Conservation (phyloP, 2,113 vertebrate species). For the Propithecus coquereli region DNA sequence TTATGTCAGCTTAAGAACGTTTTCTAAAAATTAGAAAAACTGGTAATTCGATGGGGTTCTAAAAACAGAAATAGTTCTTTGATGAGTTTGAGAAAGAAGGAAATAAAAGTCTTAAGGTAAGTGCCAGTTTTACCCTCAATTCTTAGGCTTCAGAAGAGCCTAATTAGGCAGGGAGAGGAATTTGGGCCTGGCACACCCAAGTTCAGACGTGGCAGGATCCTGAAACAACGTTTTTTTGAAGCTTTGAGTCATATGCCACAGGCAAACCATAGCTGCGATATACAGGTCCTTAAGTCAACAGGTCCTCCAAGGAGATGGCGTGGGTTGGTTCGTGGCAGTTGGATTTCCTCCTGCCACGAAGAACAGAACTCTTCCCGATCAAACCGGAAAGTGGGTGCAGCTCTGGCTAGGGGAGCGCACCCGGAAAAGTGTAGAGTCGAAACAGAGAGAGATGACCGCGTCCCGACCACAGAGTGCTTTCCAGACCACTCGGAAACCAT, state of each 20-base stretch:
- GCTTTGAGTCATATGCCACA: constrained; percentile 69
- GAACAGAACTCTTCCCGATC: constrained; percentile 45
- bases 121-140: constrained; percentile 47
- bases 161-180: constrained; percentile 65
- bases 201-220: constrained; percentile 72
- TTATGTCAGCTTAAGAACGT: not conserved
- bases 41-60: not conserved
- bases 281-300: constrained; percentile 62
- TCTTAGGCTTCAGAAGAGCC: constrained; percentile 36
- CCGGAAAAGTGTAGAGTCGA: constrained; percentile 42
- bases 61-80: constrained; percentile 26
- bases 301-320: constrained; percentile 44
- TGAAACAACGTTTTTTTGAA: constrained; percentile 54
- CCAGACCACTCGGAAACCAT: constrained; percentile 64
- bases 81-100: not conserved
- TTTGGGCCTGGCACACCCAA: constrained; percentile 67
- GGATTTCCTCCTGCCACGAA: constrained; percentile 50
- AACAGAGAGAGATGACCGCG: not conserved
- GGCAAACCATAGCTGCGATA: constrained; percentile 40
- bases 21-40: constrained; percentile 1
- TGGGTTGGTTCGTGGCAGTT: constrained; percentile 45
- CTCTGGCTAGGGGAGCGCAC: not conserved
- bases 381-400: constrained; percentile 60
- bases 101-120: constrained; percentile 28
- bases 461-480: constrained; percentile 56